Conservation (phyloP, 2,113 vertebrate genomes). For the Chaetura pelagica region DNA sequence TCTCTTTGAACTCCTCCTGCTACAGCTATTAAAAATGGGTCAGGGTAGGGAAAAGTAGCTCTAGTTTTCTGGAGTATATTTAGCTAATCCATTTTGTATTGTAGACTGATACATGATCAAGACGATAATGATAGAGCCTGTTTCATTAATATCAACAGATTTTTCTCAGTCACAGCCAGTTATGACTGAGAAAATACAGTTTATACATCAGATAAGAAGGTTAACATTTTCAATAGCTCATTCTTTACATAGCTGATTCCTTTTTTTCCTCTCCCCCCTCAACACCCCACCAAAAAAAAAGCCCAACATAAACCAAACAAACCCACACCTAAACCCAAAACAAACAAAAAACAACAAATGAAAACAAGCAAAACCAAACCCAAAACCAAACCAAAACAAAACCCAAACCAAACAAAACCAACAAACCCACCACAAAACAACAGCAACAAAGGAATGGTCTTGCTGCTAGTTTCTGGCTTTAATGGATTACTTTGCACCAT, state of each 20-base stretch:
- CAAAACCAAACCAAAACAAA: background rate
- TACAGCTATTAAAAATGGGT: constrained; percentile 57
- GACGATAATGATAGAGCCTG: background rate
- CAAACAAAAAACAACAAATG: background rate
- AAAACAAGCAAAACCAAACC: background rate
- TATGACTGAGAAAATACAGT: background rate
- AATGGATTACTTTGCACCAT: background rate
- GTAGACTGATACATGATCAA: background rate
- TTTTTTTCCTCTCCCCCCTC: background rate
- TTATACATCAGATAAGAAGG: background rate
- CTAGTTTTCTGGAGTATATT: constrained; percentile 16
- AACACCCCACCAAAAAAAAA: rapidly evolving
- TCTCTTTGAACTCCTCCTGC: constrained; percentile 54
- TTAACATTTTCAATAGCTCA: background rate
- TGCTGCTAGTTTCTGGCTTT: background rate
- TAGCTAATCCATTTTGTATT: background rate
- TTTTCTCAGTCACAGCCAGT: background rate
- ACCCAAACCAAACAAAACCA: rapidly evolving
- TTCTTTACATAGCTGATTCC: background rate
- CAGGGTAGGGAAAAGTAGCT: constrained; percentile 13
- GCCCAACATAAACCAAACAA: background rate
- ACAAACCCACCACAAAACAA: too few species aligned
- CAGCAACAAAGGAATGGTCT: background rate
- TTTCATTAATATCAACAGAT: background rate
- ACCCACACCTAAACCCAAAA: background rate